Conservation (phyloP, 2,113 vertebrate species). For the Psittacus erithacus region DNA sequence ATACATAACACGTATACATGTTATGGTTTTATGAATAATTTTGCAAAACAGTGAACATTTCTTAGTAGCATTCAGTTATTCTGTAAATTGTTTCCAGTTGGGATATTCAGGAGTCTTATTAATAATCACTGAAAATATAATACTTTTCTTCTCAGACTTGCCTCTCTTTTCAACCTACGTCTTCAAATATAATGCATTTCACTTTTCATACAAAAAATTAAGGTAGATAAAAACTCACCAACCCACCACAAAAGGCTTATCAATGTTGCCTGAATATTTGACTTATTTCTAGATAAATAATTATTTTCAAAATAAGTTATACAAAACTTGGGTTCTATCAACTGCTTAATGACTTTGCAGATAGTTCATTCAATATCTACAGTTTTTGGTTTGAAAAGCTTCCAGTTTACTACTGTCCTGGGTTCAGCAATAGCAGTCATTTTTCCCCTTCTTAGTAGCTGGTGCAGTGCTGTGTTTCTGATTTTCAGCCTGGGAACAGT, state of each 20-base stretch:
- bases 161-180: background rate
- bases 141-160: background rate
- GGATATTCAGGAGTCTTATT: background rate
- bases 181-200: background rate
- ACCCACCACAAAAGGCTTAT: background rate
- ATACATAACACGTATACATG: fast-evolving
- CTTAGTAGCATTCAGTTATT: background rate
- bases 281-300: background rate
- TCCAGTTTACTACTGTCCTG: background rate
- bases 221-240: background rate
- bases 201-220: background rate
- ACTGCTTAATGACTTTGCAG: background rate
- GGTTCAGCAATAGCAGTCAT: no score
- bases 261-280: background rate
- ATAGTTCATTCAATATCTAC: background rate
- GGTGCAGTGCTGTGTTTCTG: no score
- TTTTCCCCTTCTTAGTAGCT: no score
- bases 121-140: background rate
- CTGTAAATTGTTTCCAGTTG: background rate
- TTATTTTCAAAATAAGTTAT: background rate
- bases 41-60: background rate
- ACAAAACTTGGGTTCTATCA: background rate
- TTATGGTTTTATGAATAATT: background rate
- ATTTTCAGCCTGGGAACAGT: no score
- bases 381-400: background rate